These are phyloP conservation scores for Hyposoter dolosus DNA, from an alignment of 2,888 invertebrate genomes.

Conservation along the genomic window DNA sequence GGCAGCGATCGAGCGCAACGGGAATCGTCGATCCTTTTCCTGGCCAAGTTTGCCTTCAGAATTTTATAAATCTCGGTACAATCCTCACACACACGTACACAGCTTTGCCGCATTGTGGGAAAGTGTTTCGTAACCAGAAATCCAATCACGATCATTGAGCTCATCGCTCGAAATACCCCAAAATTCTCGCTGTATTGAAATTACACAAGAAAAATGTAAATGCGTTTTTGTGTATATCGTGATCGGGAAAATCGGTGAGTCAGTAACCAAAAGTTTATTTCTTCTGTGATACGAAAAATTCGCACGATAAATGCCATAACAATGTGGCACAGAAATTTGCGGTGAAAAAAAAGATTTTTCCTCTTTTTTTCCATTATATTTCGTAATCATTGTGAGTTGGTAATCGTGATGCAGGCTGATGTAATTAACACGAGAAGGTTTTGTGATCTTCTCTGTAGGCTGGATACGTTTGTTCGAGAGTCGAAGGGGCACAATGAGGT, in stretches of 20 bases:
- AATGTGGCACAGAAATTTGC: conserved; percentile 5
- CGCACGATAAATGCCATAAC: not conserved
- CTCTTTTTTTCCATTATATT: not conserved
- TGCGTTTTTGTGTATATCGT: conserved; percentile 6
- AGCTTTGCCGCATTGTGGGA: not conserved
- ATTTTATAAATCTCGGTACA: conserved; percentile 5
- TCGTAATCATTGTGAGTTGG: conserved; percentile 11
- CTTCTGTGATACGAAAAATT: conserved; percentile 28
- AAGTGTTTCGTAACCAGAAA: conserved; percentile 18
- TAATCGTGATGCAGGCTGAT: not conserved
- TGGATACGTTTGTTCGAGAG: conserved; percentile 22
- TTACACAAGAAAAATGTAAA: conserved; percentile 31
- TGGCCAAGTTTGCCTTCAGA: not conserved
- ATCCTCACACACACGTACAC: not conserved
- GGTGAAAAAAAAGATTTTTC: conserved; percentile 10
- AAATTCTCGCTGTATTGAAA: conserved; percentile 26
- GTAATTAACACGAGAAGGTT: conserved; percentile 54
- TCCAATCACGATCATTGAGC: conserved; percentile 2
- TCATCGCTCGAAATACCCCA: not conserved
- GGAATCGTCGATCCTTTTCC: conserved; percentile 10
- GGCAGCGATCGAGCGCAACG: conserved; percentile 11
- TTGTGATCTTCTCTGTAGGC: conserved; percentile 29
- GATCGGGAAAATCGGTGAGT: not conserved
- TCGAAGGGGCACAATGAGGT: conserved; percentile 46
- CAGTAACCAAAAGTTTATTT: conserved; percentile 2